phyloP scores from a whole-genome alignment of 2,113 vertebrate genomes.

The Antigone vipio region DNA sequence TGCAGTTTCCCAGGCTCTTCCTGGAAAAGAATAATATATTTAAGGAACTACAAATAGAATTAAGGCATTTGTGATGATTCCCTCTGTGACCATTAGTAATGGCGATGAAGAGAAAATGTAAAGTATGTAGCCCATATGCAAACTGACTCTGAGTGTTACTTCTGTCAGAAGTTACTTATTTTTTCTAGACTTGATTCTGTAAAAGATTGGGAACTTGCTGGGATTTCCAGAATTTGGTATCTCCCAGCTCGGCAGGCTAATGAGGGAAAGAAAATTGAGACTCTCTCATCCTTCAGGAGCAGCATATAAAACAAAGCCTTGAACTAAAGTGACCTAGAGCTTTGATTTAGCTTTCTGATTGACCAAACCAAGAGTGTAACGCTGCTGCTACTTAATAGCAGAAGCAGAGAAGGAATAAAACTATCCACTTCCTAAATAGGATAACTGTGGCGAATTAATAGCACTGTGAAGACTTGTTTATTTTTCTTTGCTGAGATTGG shows the following conservation, averaged over 20 bases:
- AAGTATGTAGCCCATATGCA: neutral
- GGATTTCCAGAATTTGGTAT: neutral
- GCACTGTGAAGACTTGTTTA: neutral
- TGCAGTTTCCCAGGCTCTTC: neutral
- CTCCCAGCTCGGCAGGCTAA: neutral
- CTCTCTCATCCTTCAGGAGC: neutral
- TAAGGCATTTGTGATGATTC: neutral
- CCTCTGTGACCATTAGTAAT: neutral
- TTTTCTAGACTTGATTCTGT: neutral
- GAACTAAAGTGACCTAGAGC: neutral
- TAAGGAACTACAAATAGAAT: neutral
- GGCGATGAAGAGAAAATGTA: neutral
- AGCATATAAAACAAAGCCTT: neutral
- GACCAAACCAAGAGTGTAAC: neutral
- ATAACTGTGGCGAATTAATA: neutral
- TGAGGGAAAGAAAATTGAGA: neutral
- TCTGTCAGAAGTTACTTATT: neutral
- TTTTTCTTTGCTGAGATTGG: neutral
- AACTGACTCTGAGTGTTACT: neutral
- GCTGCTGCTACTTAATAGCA: neutral
- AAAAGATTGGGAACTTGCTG: neutral
- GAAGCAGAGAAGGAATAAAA: neutral
- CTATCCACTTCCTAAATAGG: neutral
- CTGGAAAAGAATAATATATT: neutral
- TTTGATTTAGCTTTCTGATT: neutral